phyloP scores from a whole-genome alignment of 1,140 invertebrate species.

The Drosophila parvula region DNA sequence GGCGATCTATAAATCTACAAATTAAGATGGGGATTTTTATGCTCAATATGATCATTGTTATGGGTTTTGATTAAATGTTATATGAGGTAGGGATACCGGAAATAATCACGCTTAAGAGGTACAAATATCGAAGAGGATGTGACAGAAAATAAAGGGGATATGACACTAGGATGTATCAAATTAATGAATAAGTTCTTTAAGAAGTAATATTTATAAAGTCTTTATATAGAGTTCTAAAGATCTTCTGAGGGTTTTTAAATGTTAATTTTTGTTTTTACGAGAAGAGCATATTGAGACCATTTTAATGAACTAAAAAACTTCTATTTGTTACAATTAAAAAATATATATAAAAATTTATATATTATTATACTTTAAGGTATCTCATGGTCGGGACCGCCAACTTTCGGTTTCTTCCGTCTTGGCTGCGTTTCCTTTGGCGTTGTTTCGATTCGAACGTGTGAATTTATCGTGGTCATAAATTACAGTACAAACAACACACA shows the following conservation, averaged over 20 bases:
- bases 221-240: no score
- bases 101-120: no score
- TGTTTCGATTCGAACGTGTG: slow-evolving; percentile 41
- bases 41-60: neutral
- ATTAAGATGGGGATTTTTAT: no score
- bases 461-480: slow-evolving; percentile 69
- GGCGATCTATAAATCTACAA: neutral
- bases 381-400: neutral
- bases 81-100: no score
- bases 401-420: neutral
- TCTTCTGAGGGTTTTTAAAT: no score
- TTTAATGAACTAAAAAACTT: neutral
- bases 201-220: neutral
- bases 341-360: neutral
- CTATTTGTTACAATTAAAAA: neutral
- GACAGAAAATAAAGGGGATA: no score
- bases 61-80: no score
- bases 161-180: neutral
- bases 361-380: neutral
- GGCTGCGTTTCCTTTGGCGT: slow-evolving; percentile 22
- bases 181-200: neutral
- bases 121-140: no score
- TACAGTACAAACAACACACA: slow-evolving; percentile 32
- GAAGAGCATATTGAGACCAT: fast-evolving
- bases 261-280: neutral